These are phyloP conservation scores for Chauna torquata DNA, from an alignment of 2,113 vertebrate genomes.

Conservation along the genomic window DNA sequence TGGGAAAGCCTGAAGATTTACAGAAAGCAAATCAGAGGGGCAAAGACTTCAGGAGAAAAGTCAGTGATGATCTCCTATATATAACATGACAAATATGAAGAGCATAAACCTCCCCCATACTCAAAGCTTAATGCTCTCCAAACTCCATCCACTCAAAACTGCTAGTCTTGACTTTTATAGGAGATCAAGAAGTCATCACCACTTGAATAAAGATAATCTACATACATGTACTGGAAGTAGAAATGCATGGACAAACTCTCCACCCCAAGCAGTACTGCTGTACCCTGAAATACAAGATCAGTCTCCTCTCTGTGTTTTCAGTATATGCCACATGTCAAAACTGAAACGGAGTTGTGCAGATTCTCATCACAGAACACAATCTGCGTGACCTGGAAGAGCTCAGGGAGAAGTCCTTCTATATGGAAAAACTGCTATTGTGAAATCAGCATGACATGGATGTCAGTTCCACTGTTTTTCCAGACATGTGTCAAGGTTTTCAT, in stretches of 20 bases:
- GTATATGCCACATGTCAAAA: not conserved
- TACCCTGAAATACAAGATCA: not conserved
- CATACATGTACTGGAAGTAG: not conserved
- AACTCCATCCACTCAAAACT: not conserved
- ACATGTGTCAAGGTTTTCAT: accelerated
- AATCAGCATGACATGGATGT: not conserved
- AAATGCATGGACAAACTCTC: not conserved
- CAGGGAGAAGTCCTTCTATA: not conserved
- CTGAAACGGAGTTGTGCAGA: not conserved
- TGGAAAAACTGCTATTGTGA: not conserved
- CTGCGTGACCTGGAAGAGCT: not conserved
- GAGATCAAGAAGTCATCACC: not conserved
- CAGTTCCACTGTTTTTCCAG: not conserved
- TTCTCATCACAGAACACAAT: not conserved
- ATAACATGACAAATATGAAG: not conserved
- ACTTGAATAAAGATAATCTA: not conserved
- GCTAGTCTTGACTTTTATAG: not conserved
- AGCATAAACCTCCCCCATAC: not conserved
- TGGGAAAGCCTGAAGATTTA: slow-evolving; percentile 46
- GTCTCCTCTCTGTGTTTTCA: not conserved
- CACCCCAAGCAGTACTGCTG: not conserved
- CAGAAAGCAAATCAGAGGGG: not conserved
- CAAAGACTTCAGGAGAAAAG: not conserved
- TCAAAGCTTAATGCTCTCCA: not conserved
- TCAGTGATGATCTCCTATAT: not conserved